Base-by-base conservation (phyloP, 2,113 vertebrate species). In the Urocynchramus pylzowi region DNA sequence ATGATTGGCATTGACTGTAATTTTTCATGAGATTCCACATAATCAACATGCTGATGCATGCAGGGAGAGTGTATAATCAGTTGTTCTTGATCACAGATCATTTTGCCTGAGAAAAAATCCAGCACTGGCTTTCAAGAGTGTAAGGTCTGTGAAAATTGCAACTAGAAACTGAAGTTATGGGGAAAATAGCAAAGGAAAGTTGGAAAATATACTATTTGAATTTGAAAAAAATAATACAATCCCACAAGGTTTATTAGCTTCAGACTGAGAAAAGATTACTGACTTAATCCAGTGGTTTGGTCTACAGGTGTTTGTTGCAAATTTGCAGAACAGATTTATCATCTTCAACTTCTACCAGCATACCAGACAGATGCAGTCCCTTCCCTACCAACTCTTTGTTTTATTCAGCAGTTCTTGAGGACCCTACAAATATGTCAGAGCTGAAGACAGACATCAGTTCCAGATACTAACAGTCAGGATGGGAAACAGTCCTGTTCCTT, bases 1-100 rank as follows among this genome's bases (percentile, higher is more conserved):
- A 74, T 97, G 97, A 98, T 96, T 98, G 97, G 90, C 97, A 97
- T 7, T 84, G 82, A 96, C 91, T 96, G 42, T 95, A 97, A 98
- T 96, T 97, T 96, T 96, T 95, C 95, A 89, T 18, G 89, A 98
- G 94, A 84, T 91, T 96, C 94, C 95, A 91, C 81, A 93, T 94
- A 96, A 98, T 98, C 96, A 97, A 82, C 92, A 94, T 80, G 94
- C 91, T 93, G 89, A 78, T 93, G 90, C 54, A 65, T 87, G 84
- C 18, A 22, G 69, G 41, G 65, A 84, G 82, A 96, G 94, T 56
- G 91, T 41, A 89, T 96, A 96, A 97, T 96, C 87, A 92, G 89
- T 52, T 90, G 83, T 89, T 93, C 82, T 92, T 65, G 69, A 96
- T 86, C 84, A 90, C 82, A 97, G 74, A 97, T 57, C 73, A 95